Evolutionary conservation across 1,140 invertebrate genomes (phyloP), one percentile per base, ranked within the genome.

Genomic region (Lordiphosa clarofinis): DNA sequence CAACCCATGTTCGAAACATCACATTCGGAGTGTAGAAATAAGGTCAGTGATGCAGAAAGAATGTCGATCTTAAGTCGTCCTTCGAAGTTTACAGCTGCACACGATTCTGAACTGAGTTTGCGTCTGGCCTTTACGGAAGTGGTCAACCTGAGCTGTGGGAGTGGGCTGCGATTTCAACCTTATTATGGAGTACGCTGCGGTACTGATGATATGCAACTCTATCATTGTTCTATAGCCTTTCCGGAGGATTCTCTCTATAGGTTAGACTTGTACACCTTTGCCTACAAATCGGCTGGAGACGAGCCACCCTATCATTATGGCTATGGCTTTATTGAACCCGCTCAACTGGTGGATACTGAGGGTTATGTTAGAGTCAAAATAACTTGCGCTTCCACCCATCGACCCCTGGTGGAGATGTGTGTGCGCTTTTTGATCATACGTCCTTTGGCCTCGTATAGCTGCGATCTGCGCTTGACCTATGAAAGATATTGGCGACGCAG

Each of bases 1-100:
- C 96, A 95, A 54, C 94, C 95, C 36, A 92, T 96, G 48, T 66
- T 47, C 31, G 48, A 69, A 7, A n/a, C 40, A 8, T 6, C 15
- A 1, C 44, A 36, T 1, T 2, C n/a, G 0, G 1, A 7, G 10
- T 56, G 68, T 19, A 4, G 5, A 1, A 12, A 31, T 1, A 8
- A 5, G 5, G 0, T 0, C 2, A 1, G 19, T 9, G 5, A 13
- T 37, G 24, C 8, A 8, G 8, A 2, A 9, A 5, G 1, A 0
- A 15, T 3, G 4, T 12, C 13, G 1, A 40, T 8, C 1, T 1
- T 8, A 3, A 39, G 40, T 5, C 36, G 62, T 1, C 3, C 21
- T 4, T 48, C 60, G 3, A 1, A 3, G 7, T 9, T 11, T 5
- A 3, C 19, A n/a, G 11, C 3, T 3, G 2, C 2, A 3, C 6